phyloP scores from a whole-genome alignment of 1,140 invertebrate genomes.

The Diabrotica undecimpunctata region DNA sequence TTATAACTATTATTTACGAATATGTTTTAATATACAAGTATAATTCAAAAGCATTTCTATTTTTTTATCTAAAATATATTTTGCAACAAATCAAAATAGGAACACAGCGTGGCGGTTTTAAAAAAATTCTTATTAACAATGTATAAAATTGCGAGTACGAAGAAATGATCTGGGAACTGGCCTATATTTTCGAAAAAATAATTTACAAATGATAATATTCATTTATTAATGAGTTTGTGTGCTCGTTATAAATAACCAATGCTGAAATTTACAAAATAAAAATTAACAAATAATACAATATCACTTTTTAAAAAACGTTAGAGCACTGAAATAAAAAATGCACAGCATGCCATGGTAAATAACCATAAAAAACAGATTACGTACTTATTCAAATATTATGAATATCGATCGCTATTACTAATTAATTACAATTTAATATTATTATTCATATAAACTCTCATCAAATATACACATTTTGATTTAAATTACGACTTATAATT shows the following conservation, averaged over 20 bases:
- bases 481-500: conserved; percentile 26
- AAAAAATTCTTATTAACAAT: too few relatives aligned
- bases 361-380: conserved; percentile 38
- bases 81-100: too few relatives aligned
- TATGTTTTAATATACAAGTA: too few relatives aligned
- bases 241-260: conserved; percentile 34
- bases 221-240: conserved; percentile 31
- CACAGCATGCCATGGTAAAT: conserved; percentile 33
- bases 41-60: too few relatives aligned
- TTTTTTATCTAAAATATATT: too few relatives aligned
- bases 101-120: too few relatives aligned
- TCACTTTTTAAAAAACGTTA: conserved; percentile 40
- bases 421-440: conserved; percentile 31
- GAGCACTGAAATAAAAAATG: conserved; percentile 37
- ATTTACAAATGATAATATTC: conserved; percentile 30
- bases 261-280: conserved; percentile 32
- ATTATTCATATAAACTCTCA: conserved; percentile 33
- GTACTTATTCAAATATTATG: conserved; percentile 27
- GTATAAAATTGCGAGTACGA: too few relatives aligned
- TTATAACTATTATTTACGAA: too few relatives aligned
- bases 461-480: conserved; percentile 43
- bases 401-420: conserved; percentile 28
- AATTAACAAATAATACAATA: conserved; percentile 31
- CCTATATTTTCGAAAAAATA: background rate
- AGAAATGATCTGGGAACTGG: background rate